Percentiles rank a stretch among this genome's conserved stretches.
Evolutionary conservation across 2,797 vertebrate species (phyloP).

Genomic region (Oceanodroma leucorhoa): DNA sequence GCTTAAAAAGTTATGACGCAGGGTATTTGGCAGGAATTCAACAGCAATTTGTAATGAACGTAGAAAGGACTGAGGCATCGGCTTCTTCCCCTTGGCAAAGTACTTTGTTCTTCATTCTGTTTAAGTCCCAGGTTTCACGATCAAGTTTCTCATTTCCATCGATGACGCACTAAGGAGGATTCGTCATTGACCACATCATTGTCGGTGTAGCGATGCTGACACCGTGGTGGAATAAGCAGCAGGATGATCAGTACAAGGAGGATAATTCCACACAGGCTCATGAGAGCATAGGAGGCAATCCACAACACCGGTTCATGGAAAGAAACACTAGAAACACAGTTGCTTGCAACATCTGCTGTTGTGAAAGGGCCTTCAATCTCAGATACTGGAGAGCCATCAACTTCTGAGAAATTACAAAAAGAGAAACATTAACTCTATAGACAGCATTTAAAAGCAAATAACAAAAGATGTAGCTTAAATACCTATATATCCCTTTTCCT

Average conservation of each 20-base stretch:
- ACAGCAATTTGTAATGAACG: neutral
- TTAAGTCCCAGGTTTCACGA: neutral
- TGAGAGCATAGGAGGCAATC: constrained; percentile 89
- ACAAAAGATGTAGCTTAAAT: neutral
- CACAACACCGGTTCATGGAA: constrained; percentile 86
- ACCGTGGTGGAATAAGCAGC: constrained; percentile 81
- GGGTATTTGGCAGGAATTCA: constrained; percentile 41
- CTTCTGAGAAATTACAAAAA: constrained; percentile 74
- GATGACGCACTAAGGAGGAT: constrained; percentile 92
- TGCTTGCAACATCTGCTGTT: constrained; percentile 81
- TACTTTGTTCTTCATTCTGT: neutral
- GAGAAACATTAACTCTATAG: neutral
- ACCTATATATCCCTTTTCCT: neutral
- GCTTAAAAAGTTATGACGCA: constrained; percentile 48
- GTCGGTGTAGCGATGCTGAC: constrained; percentile 38
- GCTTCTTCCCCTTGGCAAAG: constrained; percentile 5
- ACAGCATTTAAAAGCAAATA: neutral
- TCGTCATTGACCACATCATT: constrained; percentile 89
- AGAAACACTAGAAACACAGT: constrained; percentile 77
- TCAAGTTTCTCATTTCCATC: constrained; percentile 86
- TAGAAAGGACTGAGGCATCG: neutral
- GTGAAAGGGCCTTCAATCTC: constrained; percentile 91
- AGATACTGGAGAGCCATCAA: constrained; percentile 76
- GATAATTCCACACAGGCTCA: constrained; percentile 86
- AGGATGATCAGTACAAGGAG: constrained; percentile 84